Evolutionary conservation across 1,140 invertebrate species (phyloP).

Genomic region (Camponotus vicinus): DNA sequence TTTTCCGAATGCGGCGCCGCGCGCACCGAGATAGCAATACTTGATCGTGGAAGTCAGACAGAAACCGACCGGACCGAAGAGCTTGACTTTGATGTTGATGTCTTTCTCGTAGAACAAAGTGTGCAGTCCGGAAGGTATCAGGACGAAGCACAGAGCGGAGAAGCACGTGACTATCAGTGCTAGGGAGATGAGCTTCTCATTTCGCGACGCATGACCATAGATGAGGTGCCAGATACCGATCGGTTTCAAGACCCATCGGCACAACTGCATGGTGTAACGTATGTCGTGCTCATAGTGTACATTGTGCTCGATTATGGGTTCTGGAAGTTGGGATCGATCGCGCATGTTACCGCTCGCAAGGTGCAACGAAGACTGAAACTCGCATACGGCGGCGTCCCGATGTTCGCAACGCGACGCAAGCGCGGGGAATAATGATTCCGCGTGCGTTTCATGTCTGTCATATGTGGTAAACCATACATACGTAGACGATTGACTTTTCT

Average conservation of each 20-base stretch:
- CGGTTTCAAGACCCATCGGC: slow-evolving; percentile 69
- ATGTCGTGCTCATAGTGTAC: slow-evolving; percentile 13
- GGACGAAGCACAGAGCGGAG: slow-evolving; percentile 51
- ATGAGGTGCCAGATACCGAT: slow-evolving; percentile 73
- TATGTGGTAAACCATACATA: not conserved
- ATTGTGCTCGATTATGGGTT: not conserved
- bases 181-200: not conserved
- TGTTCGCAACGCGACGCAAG: slow-evolving; percentile 56
- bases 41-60: slow-evolving; percentile 52
- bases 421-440: slow-evolving; percentile 29
- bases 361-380: slow-evolving; percentile 46
- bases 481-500: slow-evolving; percentile 2
- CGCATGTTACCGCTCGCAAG: slow-evolving; percentile 21
- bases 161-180: slow-evolving; percentile 7
- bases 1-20: not conserved
- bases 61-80: slow-evolving; percentile 32
- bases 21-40: slow-evolving; percentile 47
- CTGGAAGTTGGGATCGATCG: slow-evolving; percentile 24
- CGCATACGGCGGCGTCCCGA: not conserved
- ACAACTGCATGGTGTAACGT: slow-evolving; percentile 52
- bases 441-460: not conserved
- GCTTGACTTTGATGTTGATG: slow-evolving; percentile 36
- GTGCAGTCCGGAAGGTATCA: slow-evolving; percentile 51
- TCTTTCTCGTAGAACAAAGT: slow-evolving; percentile 39
- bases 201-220: not conserved